Percentiles rank a stretch among this genome's conserved stretches.
Evolutionary conservation across 2,113 vertebrate species (phyloP).

Genomic region (Myocastor coypus): DNA sequence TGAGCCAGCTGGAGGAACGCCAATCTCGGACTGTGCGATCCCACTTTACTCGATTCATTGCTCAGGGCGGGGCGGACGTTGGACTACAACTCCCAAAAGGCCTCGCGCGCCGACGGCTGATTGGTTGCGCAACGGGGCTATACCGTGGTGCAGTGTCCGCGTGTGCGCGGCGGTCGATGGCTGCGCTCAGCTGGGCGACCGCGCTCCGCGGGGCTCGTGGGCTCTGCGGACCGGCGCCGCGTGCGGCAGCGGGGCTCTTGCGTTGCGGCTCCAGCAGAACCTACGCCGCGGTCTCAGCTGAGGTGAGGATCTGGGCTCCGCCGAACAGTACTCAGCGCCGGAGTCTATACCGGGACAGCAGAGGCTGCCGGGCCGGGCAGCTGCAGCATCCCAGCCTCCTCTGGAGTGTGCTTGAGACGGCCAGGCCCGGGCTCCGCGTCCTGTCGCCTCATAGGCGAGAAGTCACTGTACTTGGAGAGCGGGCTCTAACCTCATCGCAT

Average conservation of each 20-base stretch:
- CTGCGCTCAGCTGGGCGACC: accelerated
- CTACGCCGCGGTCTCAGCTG: neutral
- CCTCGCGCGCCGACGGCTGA: neutral
- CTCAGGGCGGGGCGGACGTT: accelerated
- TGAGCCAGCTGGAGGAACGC: no score
- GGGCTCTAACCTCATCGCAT: neutral
- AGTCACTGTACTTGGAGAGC: neutral
- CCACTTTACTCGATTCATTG: accelerated
- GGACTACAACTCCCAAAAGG: constrained; percentile 65
- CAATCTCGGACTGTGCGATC: accelerated
- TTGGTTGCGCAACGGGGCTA: neutral
- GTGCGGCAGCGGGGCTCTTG: neutral
- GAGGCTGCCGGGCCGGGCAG: neutral
- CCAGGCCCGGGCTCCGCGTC: neutral
- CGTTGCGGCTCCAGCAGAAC: neutral
- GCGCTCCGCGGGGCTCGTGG: neutral
- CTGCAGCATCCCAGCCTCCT: neutral
- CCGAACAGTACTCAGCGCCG: neutral
- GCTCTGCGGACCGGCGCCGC: neutral
- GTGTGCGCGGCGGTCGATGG: constrained; percentile 58
- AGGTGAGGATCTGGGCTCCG: constrained; percentile 58
- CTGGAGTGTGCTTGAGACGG: neutral
- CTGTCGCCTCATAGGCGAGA: neutral
- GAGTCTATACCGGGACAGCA: neutral
- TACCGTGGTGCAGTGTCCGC: neutral